A percentile compares a stretch with the other conserved stretches of the same genome.
These are phyloP conservation scores for Zootoca vivipara DNA, from an alignment of 2,113 vertebrate species.

Conservation along the genomic window DNA sequence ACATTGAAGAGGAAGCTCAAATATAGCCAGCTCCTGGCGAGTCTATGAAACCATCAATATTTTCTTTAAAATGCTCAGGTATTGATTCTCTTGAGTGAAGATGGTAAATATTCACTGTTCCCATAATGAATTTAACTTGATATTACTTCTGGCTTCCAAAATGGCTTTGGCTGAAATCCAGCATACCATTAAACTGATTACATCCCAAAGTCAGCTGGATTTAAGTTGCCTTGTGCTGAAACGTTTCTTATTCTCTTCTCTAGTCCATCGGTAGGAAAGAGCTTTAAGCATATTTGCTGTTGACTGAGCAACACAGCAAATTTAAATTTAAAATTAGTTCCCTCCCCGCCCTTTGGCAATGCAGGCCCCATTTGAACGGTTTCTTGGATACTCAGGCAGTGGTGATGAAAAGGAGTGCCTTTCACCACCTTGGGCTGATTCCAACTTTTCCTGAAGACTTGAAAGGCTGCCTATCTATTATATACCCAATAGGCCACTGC, in stretches of 20 bases:
- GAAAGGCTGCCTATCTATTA: too few species aligned
- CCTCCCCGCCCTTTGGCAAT: neutral
- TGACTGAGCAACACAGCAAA: neutral
- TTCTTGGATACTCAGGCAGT: neutral
- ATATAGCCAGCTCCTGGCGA: neutral
- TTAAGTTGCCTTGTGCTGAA: neutral
- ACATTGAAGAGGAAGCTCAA: neutral
- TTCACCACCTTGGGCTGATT: neutral
- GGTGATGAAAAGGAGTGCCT: neutral
- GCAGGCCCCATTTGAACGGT: neutral
- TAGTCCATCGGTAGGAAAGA: neutral
- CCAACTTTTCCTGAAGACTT: neutral
- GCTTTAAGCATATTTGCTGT: too few species aligned
- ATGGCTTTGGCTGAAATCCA: neutral
- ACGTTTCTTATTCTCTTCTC: neutral
- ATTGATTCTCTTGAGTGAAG: neutral
- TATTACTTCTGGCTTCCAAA: conserved; percentile 9
- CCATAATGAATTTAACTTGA: neutral
- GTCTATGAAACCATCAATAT: neutral
- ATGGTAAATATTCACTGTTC: neutral
- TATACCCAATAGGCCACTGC: too few species aligned
- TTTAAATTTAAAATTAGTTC: neutral
- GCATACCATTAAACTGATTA: neutral
- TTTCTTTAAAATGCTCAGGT: conserved; percentile 2
- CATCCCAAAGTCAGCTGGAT: neutral